Evolutionary conservation across 1,140 invertebrate genomes (phyloP).

Genomic region (Lerema accius): DNA sequence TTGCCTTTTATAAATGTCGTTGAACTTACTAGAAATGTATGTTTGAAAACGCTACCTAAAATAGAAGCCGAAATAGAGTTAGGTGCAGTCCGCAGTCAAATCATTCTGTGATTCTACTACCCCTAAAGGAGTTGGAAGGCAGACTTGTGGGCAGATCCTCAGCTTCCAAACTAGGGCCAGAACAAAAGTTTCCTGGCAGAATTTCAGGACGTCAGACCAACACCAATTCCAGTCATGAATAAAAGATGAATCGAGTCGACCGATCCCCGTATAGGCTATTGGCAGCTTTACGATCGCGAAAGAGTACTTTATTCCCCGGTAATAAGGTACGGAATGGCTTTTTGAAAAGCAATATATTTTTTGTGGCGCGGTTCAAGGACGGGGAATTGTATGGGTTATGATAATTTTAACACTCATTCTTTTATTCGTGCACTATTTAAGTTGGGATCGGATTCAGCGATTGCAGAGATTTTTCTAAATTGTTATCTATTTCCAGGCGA

Average conservation of each 20-base stretch:
- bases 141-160: neutral
- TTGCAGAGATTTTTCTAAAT: neutral
- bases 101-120: neutral
- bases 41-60: neutral
- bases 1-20: no score
- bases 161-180: conserved; percentile 21
- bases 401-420: conserved; percentile 27
- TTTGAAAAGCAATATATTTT: conserved; percentile 27
- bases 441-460: neutral
- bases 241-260: conserved; percentile 35
- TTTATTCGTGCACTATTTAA: conserved; percentile 23
- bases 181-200: conserved; percentile 34
- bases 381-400: conserved; percentile 27
- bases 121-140: neutral
- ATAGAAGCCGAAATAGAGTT: no score
- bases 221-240: conserved; percentile 38
- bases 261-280: conserved; percentile 28
- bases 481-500: neutral
- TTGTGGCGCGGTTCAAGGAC: conserved; percentile 27
- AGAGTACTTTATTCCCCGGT: conserved; percentile 25
- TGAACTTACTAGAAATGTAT: no score
- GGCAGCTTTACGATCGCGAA: conserved; percentile 21
- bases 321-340: conserved; percentile 15
- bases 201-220: conserved; percentile 37
- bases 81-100: conserved; percentile 1